Conservation (phyloP, 2,888 invertebrate genomes). For the Dryadula phaetusa region DNA sequence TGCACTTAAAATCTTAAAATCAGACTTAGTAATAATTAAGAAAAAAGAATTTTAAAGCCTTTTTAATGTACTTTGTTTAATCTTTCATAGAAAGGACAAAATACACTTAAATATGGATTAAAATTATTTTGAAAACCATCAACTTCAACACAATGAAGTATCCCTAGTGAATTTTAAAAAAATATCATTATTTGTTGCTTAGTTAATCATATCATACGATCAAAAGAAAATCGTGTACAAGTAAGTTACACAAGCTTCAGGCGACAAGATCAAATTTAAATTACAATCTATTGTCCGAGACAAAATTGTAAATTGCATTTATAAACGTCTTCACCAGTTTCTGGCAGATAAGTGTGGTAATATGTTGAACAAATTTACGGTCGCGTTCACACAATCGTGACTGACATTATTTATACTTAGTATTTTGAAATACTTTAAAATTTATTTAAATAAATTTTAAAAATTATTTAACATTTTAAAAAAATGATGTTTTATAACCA, state of each 20-base stretch:
- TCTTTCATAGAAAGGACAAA: too few relatives aligned
- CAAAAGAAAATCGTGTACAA: background rate
- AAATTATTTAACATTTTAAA: too few relatives aligned
- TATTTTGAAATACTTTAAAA: background rate
- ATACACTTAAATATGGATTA: too few relatives aligned
- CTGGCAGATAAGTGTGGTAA: conserved; percentile 42
- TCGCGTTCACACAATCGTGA: conserved; percentile 22
- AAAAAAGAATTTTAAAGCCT: too few relatives aligned
- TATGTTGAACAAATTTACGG: conserved; percentile 29
- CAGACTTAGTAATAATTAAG: too few relatives aligned
- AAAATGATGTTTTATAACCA: background rate
- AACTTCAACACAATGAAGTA: background rate
- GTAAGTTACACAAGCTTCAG: background rate
- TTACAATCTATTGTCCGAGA: background rate
- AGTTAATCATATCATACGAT: background rate
- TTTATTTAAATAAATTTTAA: background rate
- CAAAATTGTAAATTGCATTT: background rate
- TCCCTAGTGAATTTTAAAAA: background rate
- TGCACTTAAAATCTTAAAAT: too few relatives aligned
- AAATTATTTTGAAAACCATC: too few relatives aligned
- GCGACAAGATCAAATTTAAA: conserved; percentile 11
- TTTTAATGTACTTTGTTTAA: background rate
- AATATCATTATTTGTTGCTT: background rate
- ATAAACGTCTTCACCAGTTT: conserved; percentile 21
- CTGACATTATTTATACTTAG: conserved; percentile 14